Conservation (phyloP, 2,113 vertebrate species). For the Lepus timidus region DNA sequence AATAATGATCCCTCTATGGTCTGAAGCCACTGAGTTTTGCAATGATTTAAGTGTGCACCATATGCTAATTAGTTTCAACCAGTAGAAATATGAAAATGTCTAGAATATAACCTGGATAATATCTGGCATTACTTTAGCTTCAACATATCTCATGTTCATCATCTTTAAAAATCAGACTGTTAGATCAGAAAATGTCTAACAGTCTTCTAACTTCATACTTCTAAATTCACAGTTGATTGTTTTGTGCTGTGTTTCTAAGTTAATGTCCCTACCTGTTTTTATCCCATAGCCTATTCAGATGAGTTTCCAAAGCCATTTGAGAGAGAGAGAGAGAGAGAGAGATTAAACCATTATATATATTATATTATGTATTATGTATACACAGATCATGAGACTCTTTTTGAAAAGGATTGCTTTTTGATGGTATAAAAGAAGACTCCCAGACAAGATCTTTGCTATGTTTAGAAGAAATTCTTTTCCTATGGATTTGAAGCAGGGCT, state of each 20-base stretch:
- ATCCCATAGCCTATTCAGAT: background rate
- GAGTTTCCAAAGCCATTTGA: background rate
- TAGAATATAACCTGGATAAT: background rate
- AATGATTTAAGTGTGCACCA: background rate
- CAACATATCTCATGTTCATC: background rate
- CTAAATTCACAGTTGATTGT: conserved; percentile 16
- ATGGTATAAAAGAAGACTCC: background rate
- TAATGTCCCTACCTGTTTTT: conserved; percentile 12
- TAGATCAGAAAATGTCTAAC: background rate
- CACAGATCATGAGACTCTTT: background rate
- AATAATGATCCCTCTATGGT: background rate
- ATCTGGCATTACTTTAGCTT: conserved; percentile 11
- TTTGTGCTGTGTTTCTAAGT: background rate
- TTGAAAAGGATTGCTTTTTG: background rate
- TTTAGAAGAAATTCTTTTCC: conserved; percentile 28
- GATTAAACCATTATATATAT: too few relatives aligned
- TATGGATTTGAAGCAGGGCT: background rate
- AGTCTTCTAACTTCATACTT: conserved; percentile 11
- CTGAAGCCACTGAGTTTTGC: background rate
- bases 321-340: too few relatives aligned
- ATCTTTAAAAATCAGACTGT: background rate
- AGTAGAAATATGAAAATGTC: conserved; percentile 37
- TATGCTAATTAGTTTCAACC: background rate
- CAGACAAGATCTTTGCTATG: background rate
- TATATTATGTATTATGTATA: too few relatives aligned